phyloP scores from a whole-genome alignment of 2,113 vertebrate species.

The Rana temporaria region DNA sequence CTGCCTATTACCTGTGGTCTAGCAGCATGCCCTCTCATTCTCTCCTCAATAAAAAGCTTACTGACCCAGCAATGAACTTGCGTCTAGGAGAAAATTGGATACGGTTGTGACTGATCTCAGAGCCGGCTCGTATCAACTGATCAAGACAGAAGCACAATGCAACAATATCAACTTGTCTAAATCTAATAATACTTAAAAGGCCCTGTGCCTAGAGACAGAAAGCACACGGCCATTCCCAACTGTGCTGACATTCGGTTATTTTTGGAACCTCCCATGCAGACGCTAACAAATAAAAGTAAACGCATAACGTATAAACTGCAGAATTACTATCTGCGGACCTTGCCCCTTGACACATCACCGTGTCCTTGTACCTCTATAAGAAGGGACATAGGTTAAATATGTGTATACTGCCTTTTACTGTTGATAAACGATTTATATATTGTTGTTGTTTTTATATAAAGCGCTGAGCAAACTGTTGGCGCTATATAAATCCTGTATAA shows the following conservation, averaged over 20 bases:
- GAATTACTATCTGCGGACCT: conserved; percentile 11
- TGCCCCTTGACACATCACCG: background rate
- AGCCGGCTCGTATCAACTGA: conserved; percentile 73
- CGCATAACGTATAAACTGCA: background rate
- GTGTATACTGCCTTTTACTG: background rate
- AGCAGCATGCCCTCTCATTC: conserved; percentile 71
- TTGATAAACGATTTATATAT: background rate
- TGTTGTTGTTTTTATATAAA: background rate
- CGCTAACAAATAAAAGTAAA: conserved; percentile 40
- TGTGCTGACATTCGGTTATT: conserved; percentile 51
- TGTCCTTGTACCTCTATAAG: background rate
- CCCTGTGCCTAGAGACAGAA: conserved; percentile 56
- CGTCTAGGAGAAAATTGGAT: conserved; percentile 78
- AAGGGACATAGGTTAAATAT: conserved; percentile 19
- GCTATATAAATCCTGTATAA: no score
- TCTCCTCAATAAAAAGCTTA: conserved; percentile 70
- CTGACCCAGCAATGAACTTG: conserved; percentile 80
- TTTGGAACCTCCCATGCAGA: conserved; percentile 25
- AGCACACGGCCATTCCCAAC: conserved; percentile 30
- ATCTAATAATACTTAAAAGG: conserved; percentile 68
- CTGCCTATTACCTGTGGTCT: conserved; percentile 75
- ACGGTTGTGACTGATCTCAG: conserved; percentile 74
- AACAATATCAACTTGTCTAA: conserved; percentile 69
- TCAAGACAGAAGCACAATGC: conserved; percentile 70
- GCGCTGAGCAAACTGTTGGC: no score